Conservation (phyloP, 2,797 vertebrate genomes). For the Dendrocincla fuliginosa region DNA sequence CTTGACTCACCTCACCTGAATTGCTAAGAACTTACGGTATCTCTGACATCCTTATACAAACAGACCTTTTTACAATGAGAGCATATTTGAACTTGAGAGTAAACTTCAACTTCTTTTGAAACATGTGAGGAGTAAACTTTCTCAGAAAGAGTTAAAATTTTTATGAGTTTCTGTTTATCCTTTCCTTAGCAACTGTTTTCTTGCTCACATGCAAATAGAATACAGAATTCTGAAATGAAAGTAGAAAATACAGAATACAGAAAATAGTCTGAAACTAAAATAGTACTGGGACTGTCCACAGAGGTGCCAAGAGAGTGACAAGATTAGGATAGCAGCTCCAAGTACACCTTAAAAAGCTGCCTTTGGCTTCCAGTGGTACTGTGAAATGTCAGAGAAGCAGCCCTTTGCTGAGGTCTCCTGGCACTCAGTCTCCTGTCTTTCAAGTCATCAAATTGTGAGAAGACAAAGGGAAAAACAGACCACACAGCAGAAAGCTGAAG, state of each 20-base stretch:
- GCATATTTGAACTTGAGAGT: background rate
- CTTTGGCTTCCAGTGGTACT: background rate
- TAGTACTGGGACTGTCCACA: background rate
- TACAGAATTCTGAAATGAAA: background rate
- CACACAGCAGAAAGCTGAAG: background rate
- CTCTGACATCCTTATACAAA: background rate
- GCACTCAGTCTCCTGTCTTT: background rate
- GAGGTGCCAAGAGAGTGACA: background rate
- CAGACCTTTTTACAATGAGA: background rate
- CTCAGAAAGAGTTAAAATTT: background rate
- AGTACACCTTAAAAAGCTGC: background rate
- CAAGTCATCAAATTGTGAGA: background rate
- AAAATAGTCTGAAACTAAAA: background rate
- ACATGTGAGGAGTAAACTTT: background rate
- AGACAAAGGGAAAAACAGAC: background rate
- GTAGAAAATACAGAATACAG: background rate
- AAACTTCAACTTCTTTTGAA: background rate
- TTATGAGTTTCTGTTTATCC: background rate
- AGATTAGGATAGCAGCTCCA: background rate
- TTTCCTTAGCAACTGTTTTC: background rate
- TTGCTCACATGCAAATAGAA: background rate
- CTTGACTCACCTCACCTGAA: background rate
- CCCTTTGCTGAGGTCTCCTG: background rate
- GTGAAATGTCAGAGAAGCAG: background rate
- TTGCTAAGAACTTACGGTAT: background rate